phyloP scores from a whole-genome alignment of 2,797 vertebrate species.

The Argentina silus region DNA sequence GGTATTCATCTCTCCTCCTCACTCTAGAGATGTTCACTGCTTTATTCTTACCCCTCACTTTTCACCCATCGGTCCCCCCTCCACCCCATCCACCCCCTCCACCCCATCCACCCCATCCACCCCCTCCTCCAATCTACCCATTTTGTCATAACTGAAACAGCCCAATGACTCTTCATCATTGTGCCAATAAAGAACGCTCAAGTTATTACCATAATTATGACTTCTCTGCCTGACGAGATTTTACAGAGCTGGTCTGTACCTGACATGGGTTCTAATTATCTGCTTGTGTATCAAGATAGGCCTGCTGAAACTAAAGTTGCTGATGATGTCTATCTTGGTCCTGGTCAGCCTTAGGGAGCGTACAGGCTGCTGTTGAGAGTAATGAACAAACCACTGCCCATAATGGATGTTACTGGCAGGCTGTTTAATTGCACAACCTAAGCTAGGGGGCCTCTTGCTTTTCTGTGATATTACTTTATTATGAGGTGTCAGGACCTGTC shows the following conservation, averaged over 20 bases:
- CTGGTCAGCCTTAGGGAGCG: constrained; percentile 12
- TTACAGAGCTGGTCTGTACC: constrained; percentile 30
- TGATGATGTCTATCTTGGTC: constrained; percentile 5
- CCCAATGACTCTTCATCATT: constrained; percentile 27
- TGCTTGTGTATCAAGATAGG: constrained; percentile 1
- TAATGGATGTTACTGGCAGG: constrained; percentile 17
- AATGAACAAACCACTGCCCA: constrained; percentile 37
- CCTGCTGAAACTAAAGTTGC: background rate
- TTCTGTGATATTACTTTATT: constrained; percentile 27
- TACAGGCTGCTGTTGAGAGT: constrained; percentile 24
- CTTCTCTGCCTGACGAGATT: constrained; percentile 35
- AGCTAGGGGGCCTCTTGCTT: constrained; percentile 21
- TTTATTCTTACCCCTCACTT: background rate
- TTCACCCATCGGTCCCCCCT: constrained; percentile 4
- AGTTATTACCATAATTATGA: constrained; percentile 44
- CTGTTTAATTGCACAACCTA: constrained; percentile 42
- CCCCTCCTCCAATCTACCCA: background rate
- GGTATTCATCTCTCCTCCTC: constrained; percentile 54
- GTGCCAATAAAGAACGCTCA: constrained; percentile 35
- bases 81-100: background rate
- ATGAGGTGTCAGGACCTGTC: constrained; percentile 9
- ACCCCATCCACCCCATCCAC: background rate
- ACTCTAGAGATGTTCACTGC: constrained; percentile 21
- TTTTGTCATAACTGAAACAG: constrained; percentile 29
- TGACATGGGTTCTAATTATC: constrained; percentile 19